Conservation (phyloP, 2,113 vertebrate genomes). For the Cebus imitator region DNA sequence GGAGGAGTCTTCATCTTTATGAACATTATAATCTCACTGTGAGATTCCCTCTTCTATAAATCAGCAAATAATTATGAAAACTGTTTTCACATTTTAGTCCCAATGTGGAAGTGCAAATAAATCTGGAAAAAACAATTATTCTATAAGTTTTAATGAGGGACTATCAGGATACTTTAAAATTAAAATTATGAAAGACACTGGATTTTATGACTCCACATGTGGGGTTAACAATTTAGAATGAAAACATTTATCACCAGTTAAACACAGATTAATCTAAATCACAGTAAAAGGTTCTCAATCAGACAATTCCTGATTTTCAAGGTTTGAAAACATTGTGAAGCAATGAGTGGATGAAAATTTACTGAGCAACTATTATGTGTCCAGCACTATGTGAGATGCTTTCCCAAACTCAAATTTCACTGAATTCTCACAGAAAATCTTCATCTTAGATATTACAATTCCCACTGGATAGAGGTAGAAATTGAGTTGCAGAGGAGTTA, state of each 20-base stretch:
- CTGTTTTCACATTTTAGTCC: not conserved
- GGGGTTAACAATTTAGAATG: not conserved
- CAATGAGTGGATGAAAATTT: not conserved
- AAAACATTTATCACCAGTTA: not conserved
- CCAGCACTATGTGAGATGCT: not conserved
- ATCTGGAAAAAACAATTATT: not conserved
- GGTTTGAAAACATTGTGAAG: not conserved
- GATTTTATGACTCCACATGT: not conserved
- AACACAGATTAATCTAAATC: not conserved
- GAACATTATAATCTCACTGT: not conserved
- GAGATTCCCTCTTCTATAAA: conserved; percentile 11
- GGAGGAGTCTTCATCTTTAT: conserved; percentile 18
- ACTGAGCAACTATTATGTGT: not conserved
- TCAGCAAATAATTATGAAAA: conserved; percentile 20
- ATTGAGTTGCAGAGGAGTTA: not conserved
- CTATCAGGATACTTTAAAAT: not conserved
- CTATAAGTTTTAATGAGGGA: not conserved
- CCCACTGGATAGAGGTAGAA: not conserved
- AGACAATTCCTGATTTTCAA: not conserved
- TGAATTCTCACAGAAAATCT: not conserved
- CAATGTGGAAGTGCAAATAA: conserved; percentile 11
- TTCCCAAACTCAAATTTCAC: not conserved
- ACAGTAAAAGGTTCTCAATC: not conserved
- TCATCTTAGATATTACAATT: not conserved
- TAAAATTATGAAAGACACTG: conserved; percentile 5